phyloP scores from a whole-genome alignment of 2,888 invertebrate species.

The Clivina fossor region DNA sequence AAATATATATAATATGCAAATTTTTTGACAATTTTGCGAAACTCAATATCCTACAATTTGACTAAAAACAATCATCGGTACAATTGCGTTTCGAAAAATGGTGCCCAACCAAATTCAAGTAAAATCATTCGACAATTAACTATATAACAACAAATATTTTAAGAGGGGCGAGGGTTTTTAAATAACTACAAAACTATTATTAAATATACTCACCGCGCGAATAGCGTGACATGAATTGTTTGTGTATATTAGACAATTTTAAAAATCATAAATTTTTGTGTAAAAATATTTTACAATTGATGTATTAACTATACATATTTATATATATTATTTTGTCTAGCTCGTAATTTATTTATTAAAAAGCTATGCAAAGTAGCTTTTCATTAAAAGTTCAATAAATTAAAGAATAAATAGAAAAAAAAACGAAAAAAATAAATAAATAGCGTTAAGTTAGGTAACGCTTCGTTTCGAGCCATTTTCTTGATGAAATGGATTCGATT shows the following conservation, averaged over 20 bases:
- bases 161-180: conserved; percentile 29
- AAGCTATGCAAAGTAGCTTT: conserved; percentile 21
- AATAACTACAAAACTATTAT: conserved; percentile 30
- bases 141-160: conserved; percentile 32
- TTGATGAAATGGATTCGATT: too few species aligned
- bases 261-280: conserved; percentile 21
- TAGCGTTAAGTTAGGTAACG: too few species aligned
- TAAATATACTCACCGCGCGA: conserved; percentile 27
- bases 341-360: conserved; percentile 23
- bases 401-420: conserved; percentile 3
- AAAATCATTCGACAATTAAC: conserved; percentile 29
- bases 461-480: too few species aligned
- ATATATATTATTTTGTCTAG: conserved; percentile 27
- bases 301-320: conserved; percentile 17
- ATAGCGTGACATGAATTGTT: conserved; percentile 21
- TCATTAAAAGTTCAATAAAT: conserved; percentile 20
- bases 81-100: conserved; percentile 10
- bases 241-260: conserved; percentile 25
- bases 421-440: background rate
- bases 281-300: conserved; percentile 29
- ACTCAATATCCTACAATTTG: background rate
- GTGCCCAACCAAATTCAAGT: background rate
- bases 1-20: conserved; percentile 5
- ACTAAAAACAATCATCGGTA: background rate
- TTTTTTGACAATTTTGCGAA: conserved; percentile 12